phyloP scores from a whole-genome alignment of 37 sponge, comb jelly and placozoan genomes.

The Cliona cf. orientalis region DNA sequence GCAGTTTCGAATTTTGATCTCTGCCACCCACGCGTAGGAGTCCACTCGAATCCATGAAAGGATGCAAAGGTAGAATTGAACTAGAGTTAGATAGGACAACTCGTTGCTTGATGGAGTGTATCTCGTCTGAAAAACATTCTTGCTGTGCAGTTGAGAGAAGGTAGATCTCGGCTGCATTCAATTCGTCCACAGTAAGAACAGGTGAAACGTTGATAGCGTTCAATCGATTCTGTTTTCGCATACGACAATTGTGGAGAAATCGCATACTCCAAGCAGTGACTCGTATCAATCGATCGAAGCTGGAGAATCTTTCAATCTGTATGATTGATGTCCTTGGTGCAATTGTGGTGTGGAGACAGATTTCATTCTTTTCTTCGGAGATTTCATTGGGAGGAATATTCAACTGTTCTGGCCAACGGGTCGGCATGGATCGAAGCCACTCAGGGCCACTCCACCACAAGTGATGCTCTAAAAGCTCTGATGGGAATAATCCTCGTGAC shows the following conservation, averaged over 20 bases:
- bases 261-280: neutral
- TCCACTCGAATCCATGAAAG: neutral
- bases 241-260: constrained; percentile 3
- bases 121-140: neutral
- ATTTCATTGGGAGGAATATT: neutral
- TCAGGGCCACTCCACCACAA: constrained; percentile 25
- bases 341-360: neutral
- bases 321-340: neutral
- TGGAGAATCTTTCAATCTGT: neutral
- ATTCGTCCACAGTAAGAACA: neutral
- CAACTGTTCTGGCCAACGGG: constrained; percentile 10
- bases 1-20: neutral
- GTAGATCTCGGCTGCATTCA: neutral
- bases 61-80: neutral
- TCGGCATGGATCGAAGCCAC: too few species aligned
- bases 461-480: neutral
- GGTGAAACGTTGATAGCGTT: neutral
- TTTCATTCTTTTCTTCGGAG: neutral
- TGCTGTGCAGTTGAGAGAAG: neutral
- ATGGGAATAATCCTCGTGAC: neutral
- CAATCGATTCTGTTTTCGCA: neutral
- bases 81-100: neutral
- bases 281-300: neutral
- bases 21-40: neutral
- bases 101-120: neutral